These are phyloP conservation scores for Rhaphigaster nebulosa DNA, from an alignment of 2,888 invertebrate species.

Conservation along the genomic window DNA sequence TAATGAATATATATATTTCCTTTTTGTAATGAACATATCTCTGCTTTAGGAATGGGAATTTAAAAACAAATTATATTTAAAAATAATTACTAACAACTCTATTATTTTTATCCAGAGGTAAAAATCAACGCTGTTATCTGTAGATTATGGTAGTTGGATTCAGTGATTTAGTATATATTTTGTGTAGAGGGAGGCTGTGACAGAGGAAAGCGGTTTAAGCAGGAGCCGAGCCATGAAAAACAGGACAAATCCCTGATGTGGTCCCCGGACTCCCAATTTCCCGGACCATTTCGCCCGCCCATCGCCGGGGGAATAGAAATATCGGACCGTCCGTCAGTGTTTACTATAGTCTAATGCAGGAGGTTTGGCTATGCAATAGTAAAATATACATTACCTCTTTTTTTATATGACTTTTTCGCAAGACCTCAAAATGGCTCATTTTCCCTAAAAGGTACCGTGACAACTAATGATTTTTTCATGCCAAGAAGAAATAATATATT, in stretches of 20 bases:
- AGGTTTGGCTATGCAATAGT: neutral
- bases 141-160: neutral
- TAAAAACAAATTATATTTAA: no score
- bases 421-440: no score
- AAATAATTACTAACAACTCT: neutral
- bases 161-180: neutral
- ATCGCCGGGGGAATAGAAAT: neutral
- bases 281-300: neutral
- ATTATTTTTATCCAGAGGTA: neutral
- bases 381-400: neutral
- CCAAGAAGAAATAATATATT: no score
- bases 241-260: conserved; percentile 13
- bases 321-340: conserved; percentile 17
- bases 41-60: no score
- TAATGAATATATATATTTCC: no score
- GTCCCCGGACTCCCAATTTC: neutral
- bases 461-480: no score
- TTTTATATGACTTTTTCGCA: no score
- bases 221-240: conserved; percentile 11
- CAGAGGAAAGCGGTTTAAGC: conserved; percentile 17
- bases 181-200: neutral
- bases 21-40: no score
- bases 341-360: neutral
- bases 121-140: neutral
- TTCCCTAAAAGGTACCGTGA: no score